Conservation (phyloP, 2,113 vertebrate genomes). For the Thalassoma bifasciatum region DNA sequence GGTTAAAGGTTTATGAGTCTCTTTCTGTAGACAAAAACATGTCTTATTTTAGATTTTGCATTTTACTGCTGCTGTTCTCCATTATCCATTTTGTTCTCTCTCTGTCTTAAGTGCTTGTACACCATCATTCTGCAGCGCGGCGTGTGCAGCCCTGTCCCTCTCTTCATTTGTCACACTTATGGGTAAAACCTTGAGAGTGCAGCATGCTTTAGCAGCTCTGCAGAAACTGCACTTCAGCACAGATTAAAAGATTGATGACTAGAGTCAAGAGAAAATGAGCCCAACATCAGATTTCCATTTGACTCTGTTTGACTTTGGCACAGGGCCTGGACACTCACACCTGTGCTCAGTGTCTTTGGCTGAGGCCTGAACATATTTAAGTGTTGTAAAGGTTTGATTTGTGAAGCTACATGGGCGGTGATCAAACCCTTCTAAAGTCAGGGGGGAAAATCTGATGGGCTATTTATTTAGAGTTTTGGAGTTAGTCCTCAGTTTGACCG, state of each 20-base stretch:
- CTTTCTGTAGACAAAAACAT: too few species aligned
- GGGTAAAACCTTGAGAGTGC: constrained; percentile 68
- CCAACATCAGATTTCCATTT: constrained; percentile 64
- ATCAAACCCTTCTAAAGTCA: constrained; percentile 14
- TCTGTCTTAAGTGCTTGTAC: not conserved
- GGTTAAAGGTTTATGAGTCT: too few species aligned
- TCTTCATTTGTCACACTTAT: constrained; percentile 73
- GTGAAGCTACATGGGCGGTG: not conserved
- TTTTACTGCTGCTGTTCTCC: not conserved
- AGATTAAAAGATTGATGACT: constrained; percentile 73
- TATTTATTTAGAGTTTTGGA: constrained; percentile 35
- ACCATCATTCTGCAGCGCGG: constrained; percentile 1
- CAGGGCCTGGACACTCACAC: constrained; percentile 31
- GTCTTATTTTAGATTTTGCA: not conserved
- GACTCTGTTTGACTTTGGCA: constrained; percentile 53
- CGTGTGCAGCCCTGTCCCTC: not conserved
- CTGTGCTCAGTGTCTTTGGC: not conserved
- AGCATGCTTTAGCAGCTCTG: constrained; percentile 29
- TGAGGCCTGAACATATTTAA: not conserved
- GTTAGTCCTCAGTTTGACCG: constrained; percentile 20
- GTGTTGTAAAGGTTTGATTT: not conserved
- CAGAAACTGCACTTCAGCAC: constrained; percentile 48
- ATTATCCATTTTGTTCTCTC: not conserved
- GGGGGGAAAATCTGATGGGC: constrained; percentile 14
- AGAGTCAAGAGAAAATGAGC: constrained; percentile 43